Percentiles rank a stretch among this genome's conserved stretches.
phyloP scores from a whole-genome alignment of 2,888 invertebrate genomes.

The Empis stercorea region DNA sequence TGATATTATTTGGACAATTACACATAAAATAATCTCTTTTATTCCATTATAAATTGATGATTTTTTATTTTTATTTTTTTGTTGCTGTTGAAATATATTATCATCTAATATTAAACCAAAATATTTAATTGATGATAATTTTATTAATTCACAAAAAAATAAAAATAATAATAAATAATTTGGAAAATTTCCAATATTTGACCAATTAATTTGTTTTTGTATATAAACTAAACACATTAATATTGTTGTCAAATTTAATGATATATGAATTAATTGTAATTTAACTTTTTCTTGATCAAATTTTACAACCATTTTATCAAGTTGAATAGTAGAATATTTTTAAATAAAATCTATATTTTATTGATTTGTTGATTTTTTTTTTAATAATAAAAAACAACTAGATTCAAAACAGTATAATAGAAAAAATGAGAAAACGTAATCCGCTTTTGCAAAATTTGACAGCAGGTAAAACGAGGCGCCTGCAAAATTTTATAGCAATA shows the following conservation, averaged over 20 bases:
- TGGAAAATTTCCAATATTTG: slow-evolving; percentile 31
- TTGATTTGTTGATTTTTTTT: background rate
- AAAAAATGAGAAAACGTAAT: too few species aligned
- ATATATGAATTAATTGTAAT: slow-evolving; percentile 33
- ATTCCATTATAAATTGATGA: slow-evolving; percentile 22
- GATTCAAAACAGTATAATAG: too few species aligned
- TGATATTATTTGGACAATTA: slow-evolving; percentile 28
- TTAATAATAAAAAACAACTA: too few species aligned
- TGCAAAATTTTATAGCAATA: too few species aligned
- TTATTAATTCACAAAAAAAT: slow-evolving; percentile 28
- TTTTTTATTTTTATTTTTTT: slow-evolving; percentile 24
- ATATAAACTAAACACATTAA: slow-evolving; percentile 32
- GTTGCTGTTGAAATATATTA: slow-evolving; percentile 21
- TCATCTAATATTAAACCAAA: slow-evolving; percentile 26
- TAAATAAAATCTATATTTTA: background rate
- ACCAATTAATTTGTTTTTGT: slow-evolving; percentile 30
- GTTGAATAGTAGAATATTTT: too few species aligned
- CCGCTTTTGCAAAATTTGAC: too few species aligned
- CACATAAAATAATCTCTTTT: slow-evolving; percentile 25
- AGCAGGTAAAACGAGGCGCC: too few species aligned
- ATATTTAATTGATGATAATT: slow-evolving; percentile 27
- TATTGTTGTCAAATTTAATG: slow-evolving; percentile 30
- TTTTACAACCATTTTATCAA: slow-evolving; percentile 28
- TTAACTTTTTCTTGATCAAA: slow-evolving; percentile 34
- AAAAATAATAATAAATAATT: slow-evolving; percentile 32